A percentile compares a stretch with the other conserved stretches of the same genome.
Evolutionary conservation across 2,888 invertebrate species (phyloP).

Genomic region (Ochlodes sylvanus): DNA sequence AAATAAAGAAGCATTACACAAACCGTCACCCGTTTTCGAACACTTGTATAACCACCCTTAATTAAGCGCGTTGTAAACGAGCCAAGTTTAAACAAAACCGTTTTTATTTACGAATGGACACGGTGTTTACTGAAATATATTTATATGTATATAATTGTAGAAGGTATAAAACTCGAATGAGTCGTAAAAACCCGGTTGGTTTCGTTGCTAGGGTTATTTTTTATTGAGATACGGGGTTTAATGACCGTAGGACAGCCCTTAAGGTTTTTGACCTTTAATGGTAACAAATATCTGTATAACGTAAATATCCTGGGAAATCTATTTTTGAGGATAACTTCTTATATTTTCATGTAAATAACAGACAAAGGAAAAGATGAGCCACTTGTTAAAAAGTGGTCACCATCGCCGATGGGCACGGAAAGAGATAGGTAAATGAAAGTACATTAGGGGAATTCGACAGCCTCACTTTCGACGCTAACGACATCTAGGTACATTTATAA

Average conservation of each 20-base stretch:
- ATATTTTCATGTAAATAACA: no score
- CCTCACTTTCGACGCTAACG: no score
- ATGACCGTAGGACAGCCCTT: constrained; percentile 57
- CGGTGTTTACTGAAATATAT: constrained; percentile 49
- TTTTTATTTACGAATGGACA: constrained; percentile 48
- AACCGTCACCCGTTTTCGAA: constrained; percentile 23
- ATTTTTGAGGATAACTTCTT: not conserved
- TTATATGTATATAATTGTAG: constrained; percentile 47
- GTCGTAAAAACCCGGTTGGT: constrained; percentile 66
- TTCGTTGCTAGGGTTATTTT: constrained; percentile 63
- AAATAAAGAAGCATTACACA: constrained; percentile 13
- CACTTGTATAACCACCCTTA: constrained; percentile 32
- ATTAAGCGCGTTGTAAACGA: constrained; percentile 25
- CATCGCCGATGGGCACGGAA: no score
- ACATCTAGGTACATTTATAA: no score
- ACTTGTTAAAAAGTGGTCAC: no score
- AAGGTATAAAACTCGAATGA: constrained; percentile 65
- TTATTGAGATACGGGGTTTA: constrained; percentile 71
- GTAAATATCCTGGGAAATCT: constrained; percentile 22
- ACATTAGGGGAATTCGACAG: no score
- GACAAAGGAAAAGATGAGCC: no score
- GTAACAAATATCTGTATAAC: constrained; percentile 54
- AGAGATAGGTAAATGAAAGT: no score
- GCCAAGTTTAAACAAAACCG: constrained; percentile 25
- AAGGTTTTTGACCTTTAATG: constrained; percentile 68